Base-by-base conservation (phyloP, 2,888 invertebrate species). In the Deilephila elpenor region DNA sequence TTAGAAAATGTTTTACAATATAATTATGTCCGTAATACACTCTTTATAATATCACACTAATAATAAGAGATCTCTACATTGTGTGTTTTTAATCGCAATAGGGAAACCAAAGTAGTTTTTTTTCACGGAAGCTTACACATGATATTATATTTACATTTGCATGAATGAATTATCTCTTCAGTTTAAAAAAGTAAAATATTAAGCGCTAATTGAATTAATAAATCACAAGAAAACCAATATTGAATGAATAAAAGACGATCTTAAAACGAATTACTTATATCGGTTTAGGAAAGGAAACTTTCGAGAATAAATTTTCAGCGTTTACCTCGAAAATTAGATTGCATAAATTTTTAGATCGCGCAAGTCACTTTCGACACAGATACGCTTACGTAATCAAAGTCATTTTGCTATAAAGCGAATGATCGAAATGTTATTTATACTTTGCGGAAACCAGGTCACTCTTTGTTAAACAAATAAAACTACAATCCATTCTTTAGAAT, bases 321-420 rank as follows among this genome's bases (percentile, higher is more conserved):
- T 67, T 67, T 67, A 67, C 67, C 44, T 67, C 44, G 67, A 67
- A 67, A 67, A 67, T 67, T 67, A 67, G 67, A 67, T 67, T 67
- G 67, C 67, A 67, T 67, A 67, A 67, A 67, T 67, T 67, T 67
- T 29, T 51, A 78, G 81, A 83, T 80, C 80, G 83, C 80, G 83
- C 84, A 82, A 87, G 86, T 86, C 86, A 87, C 86, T 84, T 86
- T 81, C 78, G 74, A 71, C 77, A 75, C 80, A 80, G 82, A 67
- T 67, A 67, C 67, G 67, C 51, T 51, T 67, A 67, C 67, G 67
- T 51, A 67, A 67, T 67, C 67, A 51, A 67, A 67, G 67, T 67
- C 67, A 67, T 67, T 67, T 51, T 67, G 67, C 25, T 51, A 67
- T 67, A 51, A 44, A 51, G 67, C 67, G 67, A 67, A 67, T 67